Evolutionary conservation across 2,113 vertebrate genomes (phyloP).

Genomic region (Carassius auratus): DNA sequence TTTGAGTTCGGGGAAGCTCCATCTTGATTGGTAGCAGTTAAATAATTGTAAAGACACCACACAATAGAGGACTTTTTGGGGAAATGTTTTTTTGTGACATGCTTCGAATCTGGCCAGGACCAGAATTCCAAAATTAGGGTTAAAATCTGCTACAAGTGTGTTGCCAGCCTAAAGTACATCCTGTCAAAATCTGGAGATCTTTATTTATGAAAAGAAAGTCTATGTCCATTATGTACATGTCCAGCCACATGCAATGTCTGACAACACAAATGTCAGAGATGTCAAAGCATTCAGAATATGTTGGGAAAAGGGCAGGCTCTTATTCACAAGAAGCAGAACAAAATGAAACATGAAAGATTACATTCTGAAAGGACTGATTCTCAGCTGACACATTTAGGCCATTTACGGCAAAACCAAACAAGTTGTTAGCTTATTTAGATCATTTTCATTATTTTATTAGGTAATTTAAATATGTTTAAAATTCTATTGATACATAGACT

Average conservation of each 20-base stretch:
- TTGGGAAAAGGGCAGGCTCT: background rate
- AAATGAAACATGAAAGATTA: constrained; percentile 1
- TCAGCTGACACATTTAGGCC: background rate
- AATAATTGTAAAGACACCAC: no score
- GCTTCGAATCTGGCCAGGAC: no score
- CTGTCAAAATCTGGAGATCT: constrained; percentile 19
- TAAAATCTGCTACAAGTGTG: no score
- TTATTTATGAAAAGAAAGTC: background rate
- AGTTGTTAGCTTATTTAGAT: background rate
- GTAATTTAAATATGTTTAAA: background rate
- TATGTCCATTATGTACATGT: background rate
- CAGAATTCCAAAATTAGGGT: no score
- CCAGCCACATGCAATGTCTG: background rate
- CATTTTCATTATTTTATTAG: background rate
- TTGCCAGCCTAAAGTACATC: background rate
- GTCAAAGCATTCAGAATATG: constrained; percentile 20
- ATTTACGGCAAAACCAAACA: background rate
- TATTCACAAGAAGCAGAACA: background rate
- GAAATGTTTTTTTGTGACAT: no score
- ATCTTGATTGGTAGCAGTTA: no score
- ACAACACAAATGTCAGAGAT: constrained; percentile 16
- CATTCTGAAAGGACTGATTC: background rate
- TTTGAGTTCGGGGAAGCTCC: no score
- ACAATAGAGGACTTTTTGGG: no score
- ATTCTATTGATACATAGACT: no score